Conservation (phyloP, 2,113 vertebrate species). For the Labeo catla region DNA sequence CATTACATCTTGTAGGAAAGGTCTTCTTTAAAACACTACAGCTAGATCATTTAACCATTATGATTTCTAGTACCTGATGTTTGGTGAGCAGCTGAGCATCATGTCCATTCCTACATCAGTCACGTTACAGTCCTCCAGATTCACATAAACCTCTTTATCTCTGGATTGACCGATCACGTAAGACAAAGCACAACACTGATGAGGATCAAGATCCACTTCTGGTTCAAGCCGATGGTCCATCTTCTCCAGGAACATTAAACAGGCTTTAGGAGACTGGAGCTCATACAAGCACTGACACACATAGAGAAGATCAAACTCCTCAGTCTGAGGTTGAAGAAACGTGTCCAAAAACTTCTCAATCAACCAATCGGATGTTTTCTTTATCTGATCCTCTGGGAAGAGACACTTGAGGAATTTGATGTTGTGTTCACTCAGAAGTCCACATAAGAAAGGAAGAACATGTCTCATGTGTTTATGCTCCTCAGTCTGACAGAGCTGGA, state of each 20-base stretch:
- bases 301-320: constrained; percentile 30
- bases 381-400: constrained; percentile 41
- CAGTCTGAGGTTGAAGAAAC: constrained; percentile 18
- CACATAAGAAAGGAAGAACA: constrained; percentile 56
- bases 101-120: constrained; percentile 33
- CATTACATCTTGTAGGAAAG: too few relatives aligned
- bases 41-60: too few relatives aligned
- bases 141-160: constrained; percentile 41
- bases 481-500: constrained; percentile 39
- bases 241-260: constrained; percentile 50
- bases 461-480: constrained; percentile 54
- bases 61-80: constrained; percentile 13
- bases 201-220: constrained; percentile 49
- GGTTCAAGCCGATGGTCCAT: constrained; percentile 34
- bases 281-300: constrained; percentile 59
- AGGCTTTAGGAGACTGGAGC: constrained; percentile 47
- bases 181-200: constrained; percentile 55
- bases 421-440: constrained; percentile 49
- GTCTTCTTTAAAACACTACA: too few relatives aligned
- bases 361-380: constrained; percentile 8
- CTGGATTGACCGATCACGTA: constrained; percentile 51
- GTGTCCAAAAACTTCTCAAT: constrained; percentile 30
- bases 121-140: constrained; percentile 37
- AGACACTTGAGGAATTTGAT: constrained; percentile 37
- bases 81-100: constrained; percentile 33